Base-by-base conservation (phyloP, 2,888 invertebrate species). In the Eupithecia subumbrata region DNA sequence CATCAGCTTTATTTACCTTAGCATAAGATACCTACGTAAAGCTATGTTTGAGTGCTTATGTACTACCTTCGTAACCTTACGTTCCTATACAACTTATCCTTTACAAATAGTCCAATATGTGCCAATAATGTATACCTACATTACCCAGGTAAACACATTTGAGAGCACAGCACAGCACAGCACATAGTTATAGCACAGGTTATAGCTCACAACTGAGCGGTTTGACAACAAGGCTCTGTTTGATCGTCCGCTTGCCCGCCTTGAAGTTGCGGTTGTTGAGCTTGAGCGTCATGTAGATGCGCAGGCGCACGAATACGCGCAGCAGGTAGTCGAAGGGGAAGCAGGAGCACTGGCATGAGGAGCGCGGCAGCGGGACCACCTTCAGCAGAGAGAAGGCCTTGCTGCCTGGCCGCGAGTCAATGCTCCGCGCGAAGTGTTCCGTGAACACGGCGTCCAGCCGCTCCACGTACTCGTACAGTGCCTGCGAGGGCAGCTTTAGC, bases 291-390 rank as follows among this genome's bases (percentile, higher is more conserved):
- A 79, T 78, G 69, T 76, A 80, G 64, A 81, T 80, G 45, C 80
- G 77, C 67, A 80, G 79, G 0, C 81, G 66, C 25, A 81, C 79
- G 71, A 81, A 81, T 16, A 81, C 78, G 67, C 77, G 78, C 72
- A 74, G 75, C 63, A 81, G 56, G 56, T 81, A 80, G 63, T 76
- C 81, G 56, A 76, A 76, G 25, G 81, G 81, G 74, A 81, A 81
- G 75, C 81, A 81, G 5, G 79, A 78, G 45, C 81, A 81, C 4
- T 79, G 81, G 16, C 76, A 78, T 11, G 78, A 73, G 18, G 78
- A 81, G 45, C 43, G 67, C 22, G 80, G 75, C 64, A 68, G 64
- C 56, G 77, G 75, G 1, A 80, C 77, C 67, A 76, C 80, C 69
- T 77, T 75, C 63, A 75, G 76, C 76, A 80, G 64, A 64, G 75